Evolutionary conservation across 2,888 invertebrate genomes (phyloP), one percentile per base, ranked within the genome.

Genomic region (Protula sp.): DNA sequence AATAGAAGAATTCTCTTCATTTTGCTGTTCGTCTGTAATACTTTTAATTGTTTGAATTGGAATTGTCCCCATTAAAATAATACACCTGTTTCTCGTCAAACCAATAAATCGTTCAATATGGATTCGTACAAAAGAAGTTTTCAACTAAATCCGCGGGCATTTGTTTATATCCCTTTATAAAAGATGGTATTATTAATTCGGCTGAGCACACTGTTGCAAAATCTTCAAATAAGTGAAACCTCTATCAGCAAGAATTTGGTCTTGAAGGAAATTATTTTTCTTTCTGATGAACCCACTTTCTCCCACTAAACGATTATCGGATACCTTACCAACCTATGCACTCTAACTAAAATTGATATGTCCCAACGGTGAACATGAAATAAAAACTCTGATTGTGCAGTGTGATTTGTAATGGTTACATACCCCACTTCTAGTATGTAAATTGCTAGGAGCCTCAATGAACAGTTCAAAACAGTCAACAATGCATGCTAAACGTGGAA

Each of bases 271-370:
- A 56, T 66, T 65, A 19, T 57, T 61, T 14, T 59, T 60, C 1
- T 26, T 28, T 22, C 2, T 24, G 28, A 69, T 60, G 51, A 64
- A 67, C 2, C 61, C 62, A 2, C 63, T 66, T 1, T 50, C 30
- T 5, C 66, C 28, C 5, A 64, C 65, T 57, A 68, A 61, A n/a
- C 63, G 14, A 26, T 62, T 55, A 50, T 69, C 67, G 2, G 67
- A 67, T 2, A 54, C 69, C 26, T 67, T 45, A n/a, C 69, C 67
- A 26, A 65, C 63, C 62, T 62, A 67, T 24, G 59, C 62, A 9
- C 26, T 55, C 2, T 65, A 68, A 9, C 67, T 30, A 47, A 64
- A 69, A 14, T 50, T 56, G 19, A 67, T 47, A n/a, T 54, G 47
- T 31, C 66, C 67, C 24, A 48, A 14, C 4, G 55, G 55, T 19